Conservation (phyloP, 1,140 invertebrate species). For the Atopsyche davidsoni region DNA sequence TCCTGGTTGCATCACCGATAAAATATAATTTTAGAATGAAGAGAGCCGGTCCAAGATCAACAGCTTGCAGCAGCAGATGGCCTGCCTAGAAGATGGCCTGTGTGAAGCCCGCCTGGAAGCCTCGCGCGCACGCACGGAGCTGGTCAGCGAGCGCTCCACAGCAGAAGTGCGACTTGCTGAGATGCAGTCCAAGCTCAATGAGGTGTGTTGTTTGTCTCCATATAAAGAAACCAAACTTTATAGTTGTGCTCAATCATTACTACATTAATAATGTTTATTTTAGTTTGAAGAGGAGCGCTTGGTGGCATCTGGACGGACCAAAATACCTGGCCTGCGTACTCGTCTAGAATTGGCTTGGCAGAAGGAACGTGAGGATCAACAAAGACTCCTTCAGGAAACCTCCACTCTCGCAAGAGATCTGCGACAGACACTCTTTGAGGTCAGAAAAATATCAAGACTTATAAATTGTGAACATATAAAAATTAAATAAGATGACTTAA, state of each 20-base stretch:
- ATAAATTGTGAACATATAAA: background rate
- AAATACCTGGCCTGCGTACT: constrained; percentile 78
- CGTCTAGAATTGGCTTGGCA: constrained; percentile 92
- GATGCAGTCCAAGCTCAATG: constrained; percentile 86
- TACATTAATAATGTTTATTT: constrained; percentile 23
- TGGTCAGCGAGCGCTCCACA: constrained; percentile 80
- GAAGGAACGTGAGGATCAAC: constrained; percentile 90
- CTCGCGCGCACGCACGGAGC: constrained; percentile 81
- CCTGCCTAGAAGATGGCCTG: constrained; percentile 81
- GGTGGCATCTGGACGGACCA: constrained; percentile 70
- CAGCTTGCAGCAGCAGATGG: constrained; percentile 70
- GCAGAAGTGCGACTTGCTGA: constrained; percentile 85
- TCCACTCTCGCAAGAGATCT: constrained; percentile 85
- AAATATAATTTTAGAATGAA: constrained; percentile 36
- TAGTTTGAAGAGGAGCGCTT: constrained; percentile 78
- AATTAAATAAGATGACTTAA: background rate
- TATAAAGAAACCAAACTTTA: constrained; percentile 3
- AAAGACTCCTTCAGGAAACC: constrained; percentile 82
- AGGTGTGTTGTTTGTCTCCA: too few species aligned
- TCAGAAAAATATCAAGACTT: constrained; percentile 33
- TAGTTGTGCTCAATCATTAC: background rate
- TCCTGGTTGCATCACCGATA: background rate
- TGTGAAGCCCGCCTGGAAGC: constrained; percentile 75
- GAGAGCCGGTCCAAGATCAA: constrained; percentile 59
- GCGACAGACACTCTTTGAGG: constrained; percentile 79